Evolutionary conservation across 2,888 invertebrate species (phyloP), one percentile per base, ranked within the genome.

Genomic region (Oscheius sp.): DNA sequence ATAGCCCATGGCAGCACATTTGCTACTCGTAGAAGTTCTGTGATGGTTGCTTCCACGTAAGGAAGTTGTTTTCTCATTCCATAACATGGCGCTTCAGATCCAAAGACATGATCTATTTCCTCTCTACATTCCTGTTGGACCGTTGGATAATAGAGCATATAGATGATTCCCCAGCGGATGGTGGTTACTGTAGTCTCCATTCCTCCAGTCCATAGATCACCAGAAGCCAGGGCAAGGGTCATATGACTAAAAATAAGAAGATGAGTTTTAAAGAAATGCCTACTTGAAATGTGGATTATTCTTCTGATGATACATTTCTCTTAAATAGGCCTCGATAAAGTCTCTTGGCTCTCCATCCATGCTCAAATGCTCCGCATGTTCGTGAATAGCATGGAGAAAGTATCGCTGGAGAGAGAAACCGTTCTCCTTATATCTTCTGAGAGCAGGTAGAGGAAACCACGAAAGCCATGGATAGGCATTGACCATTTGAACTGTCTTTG

Each of bases 191-290:
- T 81, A 8, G 85, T 85, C 62, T 85, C 85, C 80, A 85, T 77
- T 14, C 85, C 85, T 12, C 82, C 85, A n/a, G 84, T 83, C 85
- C 85, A 85, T 66, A 85, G 72, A 56, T 85, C 85, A 8, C 83
- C 85, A 14, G 81, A 73, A 14, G 78, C 76, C n/a, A 84, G 62
- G 3, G 79, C 77, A 28, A 80, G 68, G 32, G 83, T 79, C 33
- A 77, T 49, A 36, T 80, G 73, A 12, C 84, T 84, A 56, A 56
- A 74, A 71, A 41, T n/a, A n/a, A n/a, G n/a, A n/a, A n/a, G 1
- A n/a, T 22, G 8, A 26, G 28, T 50, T 50, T 5, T 5, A 20
- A 3, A 20, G 14, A 20, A 9, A 44, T 9, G 3, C 50, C 49
- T 26, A 62, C 47, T 62, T 49, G 33, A 62, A 62, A 30, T 62